Evolutionary conservation across 1,140 invertebrate genomes (phyloP), one percentile per base, ranked within the genome.

Genomic region (Monomorium pharaonis): DNA sequence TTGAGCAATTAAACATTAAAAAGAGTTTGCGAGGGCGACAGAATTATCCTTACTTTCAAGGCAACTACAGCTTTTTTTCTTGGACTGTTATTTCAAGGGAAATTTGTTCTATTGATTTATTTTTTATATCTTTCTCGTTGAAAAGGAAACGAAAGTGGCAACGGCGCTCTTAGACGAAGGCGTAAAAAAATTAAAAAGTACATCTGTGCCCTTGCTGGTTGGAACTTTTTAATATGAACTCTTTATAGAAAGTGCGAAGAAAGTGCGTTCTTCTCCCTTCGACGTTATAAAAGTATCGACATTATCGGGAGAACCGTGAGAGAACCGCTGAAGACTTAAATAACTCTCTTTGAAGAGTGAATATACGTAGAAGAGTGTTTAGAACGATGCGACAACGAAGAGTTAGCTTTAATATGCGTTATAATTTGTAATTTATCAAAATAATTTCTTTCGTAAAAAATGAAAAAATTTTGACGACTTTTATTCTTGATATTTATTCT

Each of bases 191-290:
- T 58, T 18, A 72, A 51, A 72, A 74, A 81, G 37, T 81, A 44
- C 14, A 21, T 60, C 27, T 47, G 42, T 16, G 42, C n/a, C 67
- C 51, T 83, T 44, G 51, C 47, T 12, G 37, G 54, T 30, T 58
- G 24, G 2, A 37, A 3, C 54, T 42, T n/a, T 83, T 69, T 74
- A 69, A 47, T 51, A n/a, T 69, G 18, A 58, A 74, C 37, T 83
- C 67, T 83, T 83, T 83, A 74, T 83, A 83, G 78, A 74, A 83
- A 83, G 67, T 42, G 65, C 78, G 78, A 83, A 83, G 78, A 83
- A 83, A 83, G 78, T 58, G 51, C 54, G 67, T 74, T 51, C 60
- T 67, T 27, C 14, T 33, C 65, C 24, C 51, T 51, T 33, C 27
- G 51, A 44, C 51, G 63, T 67, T 67, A 83, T 54, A 83, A 83